Evolutionary conservation across 2,888 invertebrate species (phyloP).

Genomic region (Resseliella maxima): DNA sequence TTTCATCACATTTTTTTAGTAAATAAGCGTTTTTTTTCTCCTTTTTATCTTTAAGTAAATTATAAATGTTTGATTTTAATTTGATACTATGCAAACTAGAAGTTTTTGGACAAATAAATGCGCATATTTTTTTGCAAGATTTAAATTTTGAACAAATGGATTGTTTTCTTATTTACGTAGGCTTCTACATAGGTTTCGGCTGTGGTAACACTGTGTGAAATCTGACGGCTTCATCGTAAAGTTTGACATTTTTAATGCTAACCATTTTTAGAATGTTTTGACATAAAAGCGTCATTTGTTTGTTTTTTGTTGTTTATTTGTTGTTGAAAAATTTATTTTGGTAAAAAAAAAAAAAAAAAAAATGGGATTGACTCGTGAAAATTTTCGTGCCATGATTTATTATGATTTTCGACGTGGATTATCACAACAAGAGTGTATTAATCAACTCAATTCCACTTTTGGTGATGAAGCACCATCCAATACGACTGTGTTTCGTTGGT

Average conservation of each 20-base stretch:
- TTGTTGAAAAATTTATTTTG: not conserved
- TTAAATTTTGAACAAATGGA: not conserved
- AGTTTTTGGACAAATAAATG: constrained; percentile 13
- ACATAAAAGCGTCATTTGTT: not conserved
- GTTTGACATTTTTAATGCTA: not conserved
- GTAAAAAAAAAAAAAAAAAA: no score
- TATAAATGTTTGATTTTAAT: no score
- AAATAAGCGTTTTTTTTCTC: not conserved
- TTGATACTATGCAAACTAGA: not conserved
- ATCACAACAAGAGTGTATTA: constrained; percentile 60
- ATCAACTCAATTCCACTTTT: constrained; percentile 60
- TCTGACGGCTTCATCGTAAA: not conserved
- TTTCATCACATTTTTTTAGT: constrained; percentile 4
- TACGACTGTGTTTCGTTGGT: constrained; percentile 60
- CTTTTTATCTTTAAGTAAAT: not conserved
- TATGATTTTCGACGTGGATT: no score
- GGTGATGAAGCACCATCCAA: constrained; percentile 60
- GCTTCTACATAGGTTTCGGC: no score
- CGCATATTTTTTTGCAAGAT: constrained; percentile 21
- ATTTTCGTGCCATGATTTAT: no score
- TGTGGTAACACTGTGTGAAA: no score
- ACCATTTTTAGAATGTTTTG: not conserved
- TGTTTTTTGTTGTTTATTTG: not conserved
- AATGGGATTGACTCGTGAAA: no score
- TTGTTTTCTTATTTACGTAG: not conserved